Percentiles rank a stretch among this genome's conserved stretches.
Evolutionary conservation across 2,888 invertebrate species (phyloP).

Genomic region (Poecilobothrus nobilitatus): DNA sequence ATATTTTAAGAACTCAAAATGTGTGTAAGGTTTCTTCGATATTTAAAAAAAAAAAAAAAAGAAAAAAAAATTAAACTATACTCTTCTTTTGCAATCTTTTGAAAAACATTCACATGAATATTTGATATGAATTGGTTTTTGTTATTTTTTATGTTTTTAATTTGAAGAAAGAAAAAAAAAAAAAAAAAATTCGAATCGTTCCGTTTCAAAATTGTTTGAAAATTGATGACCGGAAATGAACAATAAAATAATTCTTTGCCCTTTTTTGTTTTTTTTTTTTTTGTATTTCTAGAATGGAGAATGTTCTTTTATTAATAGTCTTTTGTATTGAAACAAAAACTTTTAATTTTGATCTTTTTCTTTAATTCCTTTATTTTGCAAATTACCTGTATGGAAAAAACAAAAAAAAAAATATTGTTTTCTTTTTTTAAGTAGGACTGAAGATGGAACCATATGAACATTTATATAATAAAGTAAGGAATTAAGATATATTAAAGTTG

Average conservation of each 20-base stretch:
- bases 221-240: constrained; percentile 6
- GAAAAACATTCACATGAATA: too few relatives aligned
- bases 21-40: too few relatives aligned
- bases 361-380: constrained; percentile 1
- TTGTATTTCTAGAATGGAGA: too few relatives aligned
- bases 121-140: neutral
- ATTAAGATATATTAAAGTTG: too few relatives aligned
- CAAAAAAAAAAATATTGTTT: neutral
- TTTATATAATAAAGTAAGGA: too few relatives aligned
- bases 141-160: neutral
- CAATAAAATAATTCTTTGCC: neutral
- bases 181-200: neutral
- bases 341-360: neutral
- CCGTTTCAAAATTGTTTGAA: neutral
- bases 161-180: neutral
- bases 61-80: too few relatives aligned
- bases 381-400: neutral
- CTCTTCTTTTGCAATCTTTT: too few relatives aligned
- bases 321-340: neutral
- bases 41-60: too few relatives aligned
- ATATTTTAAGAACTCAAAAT: too few relatives aligned
- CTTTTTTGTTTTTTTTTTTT: neutral
- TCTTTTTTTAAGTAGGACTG: too few relatives aligned
- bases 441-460: too few relatives aligned
- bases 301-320: neutral